phyloP scores from a whole-genome alignment of 2,888 invertebrate genomes.

The Chymomyza caudatula region DNA sequence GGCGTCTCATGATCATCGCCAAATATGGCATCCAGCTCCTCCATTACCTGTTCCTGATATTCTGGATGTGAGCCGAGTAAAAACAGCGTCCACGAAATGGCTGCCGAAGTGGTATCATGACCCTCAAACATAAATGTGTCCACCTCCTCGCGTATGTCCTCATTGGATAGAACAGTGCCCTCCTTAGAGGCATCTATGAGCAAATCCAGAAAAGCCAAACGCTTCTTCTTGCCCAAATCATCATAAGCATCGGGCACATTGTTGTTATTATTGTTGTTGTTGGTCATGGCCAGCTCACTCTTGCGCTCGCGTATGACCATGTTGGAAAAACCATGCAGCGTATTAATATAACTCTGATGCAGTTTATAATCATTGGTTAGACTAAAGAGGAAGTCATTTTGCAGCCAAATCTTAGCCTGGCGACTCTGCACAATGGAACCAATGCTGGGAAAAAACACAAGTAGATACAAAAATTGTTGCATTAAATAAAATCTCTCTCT shows the following conservation, averaged over 20 bases:
- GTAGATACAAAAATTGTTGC: slow-evolving; percentile 51
- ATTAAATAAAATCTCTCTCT: slow-evolving; percentile 63
- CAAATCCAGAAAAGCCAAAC: slow-evolving; percentile 81
- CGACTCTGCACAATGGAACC: slow-evolving; percentile 80
- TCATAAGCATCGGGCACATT: slow-evolving; percentile 67
- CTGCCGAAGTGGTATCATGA: slow-evolving; percentile 78
- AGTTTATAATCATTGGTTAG: slow-evolving; percentile 79
- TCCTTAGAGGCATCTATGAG: slow-evolving; percentile 80
- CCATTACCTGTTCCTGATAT: slow-evolving; percentile 77
- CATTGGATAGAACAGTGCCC: slow-evolving; percentile 78
- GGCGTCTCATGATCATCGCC: slow-evolving; percentile 77
- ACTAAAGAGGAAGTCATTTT: slow-evolving; percentile 81
- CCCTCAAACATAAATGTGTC: slow-evolving; percentile 84
- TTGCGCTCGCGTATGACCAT: slow-evolving; percentile 79
- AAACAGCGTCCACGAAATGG: slow-evolving; percentile 78
- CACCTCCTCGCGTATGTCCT: slow-evolving; percentile 82
- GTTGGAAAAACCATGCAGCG: slow-evolving; percentile 79
- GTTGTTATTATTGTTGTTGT: slow-evolving; percentile 66
- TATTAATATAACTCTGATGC: slow-evolving; percentile 79
- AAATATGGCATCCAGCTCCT: slow-evolving; percentile 80
- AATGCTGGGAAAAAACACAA: slow-evolving; percentile 74
- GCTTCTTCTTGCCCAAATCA: slow-evolving; percentile 79
- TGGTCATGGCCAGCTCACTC: slow-evolving; percentile 72
- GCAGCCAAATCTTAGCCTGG: slow-evolving; percentile 82
- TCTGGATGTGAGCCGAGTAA: slow-evolving; percentile 76